Conservation (phyloP, 2,113 vertebrate genomes). For the Tragelaphus strepsiceros region DNA sequence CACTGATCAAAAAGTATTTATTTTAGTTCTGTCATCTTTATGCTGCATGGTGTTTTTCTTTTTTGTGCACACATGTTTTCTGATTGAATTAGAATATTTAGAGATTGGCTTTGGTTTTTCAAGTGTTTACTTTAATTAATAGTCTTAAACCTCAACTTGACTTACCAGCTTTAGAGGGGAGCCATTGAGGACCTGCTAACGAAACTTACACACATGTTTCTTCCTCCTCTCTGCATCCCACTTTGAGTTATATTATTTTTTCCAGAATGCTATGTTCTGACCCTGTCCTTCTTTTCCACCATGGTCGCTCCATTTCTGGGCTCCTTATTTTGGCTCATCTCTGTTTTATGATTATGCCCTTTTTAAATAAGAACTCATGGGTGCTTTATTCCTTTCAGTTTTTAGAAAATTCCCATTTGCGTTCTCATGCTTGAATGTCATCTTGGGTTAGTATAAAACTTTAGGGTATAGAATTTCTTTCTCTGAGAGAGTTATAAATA, state of each 20-base stretch:
- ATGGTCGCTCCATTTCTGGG: neutral
- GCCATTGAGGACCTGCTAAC: neutral
- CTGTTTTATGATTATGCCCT: neutral
- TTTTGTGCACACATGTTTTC: neutral
- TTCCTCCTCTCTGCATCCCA: neutral
- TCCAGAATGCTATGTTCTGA: neutral
- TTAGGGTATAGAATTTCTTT: neutral
- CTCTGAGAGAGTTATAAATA: neutral
- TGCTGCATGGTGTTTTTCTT: neutral
- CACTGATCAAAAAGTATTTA: neutral
- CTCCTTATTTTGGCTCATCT: constrained; percentile 2
- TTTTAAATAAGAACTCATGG: neutral
- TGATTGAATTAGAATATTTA: neutral
- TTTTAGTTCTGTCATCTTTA: neutral
- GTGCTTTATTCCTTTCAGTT: neutral
- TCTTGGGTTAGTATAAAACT: neutral
- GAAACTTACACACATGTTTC: neutral
- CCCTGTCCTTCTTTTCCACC: neutral
- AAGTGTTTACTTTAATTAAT: neutral
- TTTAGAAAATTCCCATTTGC: neutral
- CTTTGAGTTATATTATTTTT: neutral
- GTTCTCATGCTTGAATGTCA: neutral
- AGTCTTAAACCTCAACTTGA: neutral
- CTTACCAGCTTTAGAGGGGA: neutral
- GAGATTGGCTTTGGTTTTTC: constrained; percentile 1